Evolutionary conservation across 2,113 vertebrate species (phyloP).

Genomic region (Chloropsis cyanopogon): DNA sequence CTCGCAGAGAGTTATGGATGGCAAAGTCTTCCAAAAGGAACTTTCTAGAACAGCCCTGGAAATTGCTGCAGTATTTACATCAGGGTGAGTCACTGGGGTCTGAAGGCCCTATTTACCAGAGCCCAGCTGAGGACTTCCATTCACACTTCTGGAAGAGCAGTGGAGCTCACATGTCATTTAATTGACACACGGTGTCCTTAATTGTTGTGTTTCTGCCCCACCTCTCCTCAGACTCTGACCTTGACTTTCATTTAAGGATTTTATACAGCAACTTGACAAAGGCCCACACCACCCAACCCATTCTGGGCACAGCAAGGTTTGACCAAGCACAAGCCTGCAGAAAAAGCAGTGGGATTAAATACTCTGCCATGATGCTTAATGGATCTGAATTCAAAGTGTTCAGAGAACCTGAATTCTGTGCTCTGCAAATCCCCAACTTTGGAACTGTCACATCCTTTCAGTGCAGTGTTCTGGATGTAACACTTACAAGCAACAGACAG

Average conservation of each 20-base stretch:
- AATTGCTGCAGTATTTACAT: not conserved
- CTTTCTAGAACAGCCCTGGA: not conserved
- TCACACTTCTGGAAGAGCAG: not conserved
- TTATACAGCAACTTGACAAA: not conserved
- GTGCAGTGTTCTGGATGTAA: not conserved
- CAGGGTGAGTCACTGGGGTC: not conserved
- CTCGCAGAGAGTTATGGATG: not conserved
- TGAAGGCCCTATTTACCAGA: not conserved
- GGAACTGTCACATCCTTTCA: not conserved
- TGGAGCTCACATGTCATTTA: not conserved
- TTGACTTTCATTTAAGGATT: not conserved
- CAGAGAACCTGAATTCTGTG: not conserved
- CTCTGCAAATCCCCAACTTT: not conserved
- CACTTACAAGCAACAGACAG: not conserved
- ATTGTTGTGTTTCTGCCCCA: not conserved
- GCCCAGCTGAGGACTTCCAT: not conserved
- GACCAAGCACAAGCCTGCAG: not conserved
- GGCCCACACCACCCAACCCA: not conserved
- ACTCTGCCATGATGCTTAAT: not conserved
- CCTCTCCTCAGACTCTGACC: not conserved
- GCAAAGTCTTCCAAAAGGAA: not conserved
- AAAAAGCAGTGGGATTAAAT: not conserved
- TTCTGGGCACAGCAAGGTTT: not conserved
- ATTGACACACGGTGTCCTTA: not conserved
- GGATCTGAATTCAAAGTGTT: not conserved